A percentile compares a stretch with the other conserved stretches of the same genome.
Evolutionary conservation across 2,113 vertebrate genomes (phyloP).

Genomic region (Steatornis caripensis): DNA sequence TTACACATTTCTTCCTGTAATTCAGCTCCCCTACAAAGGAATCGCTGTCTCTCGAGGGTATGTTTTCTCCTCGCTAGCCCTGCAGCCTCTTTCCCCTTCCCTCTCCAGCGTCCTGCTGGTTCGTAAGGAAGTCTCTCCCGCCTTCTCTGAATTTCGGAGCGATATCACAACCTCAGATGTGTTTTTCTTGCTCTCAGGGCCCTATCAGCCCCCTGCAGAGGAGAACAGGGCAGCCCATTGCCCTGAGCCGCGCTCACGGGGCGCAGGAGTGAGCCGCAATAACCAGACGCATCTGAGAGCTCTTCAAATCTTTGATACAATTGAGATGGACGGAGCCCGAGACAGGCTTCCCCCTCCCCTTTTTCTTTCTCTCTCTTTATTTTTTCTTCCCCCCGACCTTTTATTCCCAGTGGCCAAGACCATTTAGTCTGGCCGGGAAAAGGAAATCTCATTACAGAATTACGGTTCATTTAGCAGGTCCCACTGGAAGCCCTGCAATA

Average conservation of each 20-base stretch:
- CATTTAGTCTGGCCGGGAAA: constrained; percentile 47
- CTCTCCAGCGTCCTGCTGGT: not conserved
- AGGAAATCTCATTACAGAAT: constrained; percentile 69
- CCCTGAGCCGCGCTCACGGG: not conserved
- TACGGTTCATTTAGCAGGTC: constrained; percentile 56
- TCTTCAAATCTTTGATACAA: not conserved
- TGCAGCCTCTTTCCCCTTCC: not conserved
- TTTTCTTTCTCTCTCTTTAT: not conserved
- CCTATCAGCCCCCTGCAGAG: not conserved
- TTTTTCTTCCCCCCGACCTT: not conserved
- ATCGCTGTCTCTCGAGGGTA: rapidly evolving
- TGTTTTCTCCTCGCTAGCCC: not conserved
- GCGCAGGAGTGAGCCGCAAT: not conserved
- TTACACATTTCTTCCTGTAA: rapidly evolving
- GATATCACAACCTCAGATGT: not conserved
- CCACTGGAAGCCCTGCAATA: constrained; percentile 64
- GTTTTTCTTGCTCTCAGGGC: not conserved
- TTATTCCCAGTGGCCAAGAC: constrained; percentile 48
- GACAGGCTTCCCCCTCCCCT: not conserved
- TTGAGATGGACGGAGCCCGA: not conserved
- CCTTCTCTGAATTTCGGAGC: not conserved
- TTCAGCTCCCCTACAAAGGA: not conserved
- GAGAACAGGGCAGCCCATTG: not conserved
- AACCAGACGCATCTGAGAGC: not conserved
- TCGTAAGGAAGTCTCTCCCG: rapidly evolving